These are phyloP conservation scores for Quadroppia sp. DNA, from an alignment of 2,888 invertebrate species.

Conservation along the genomic window DNA sequence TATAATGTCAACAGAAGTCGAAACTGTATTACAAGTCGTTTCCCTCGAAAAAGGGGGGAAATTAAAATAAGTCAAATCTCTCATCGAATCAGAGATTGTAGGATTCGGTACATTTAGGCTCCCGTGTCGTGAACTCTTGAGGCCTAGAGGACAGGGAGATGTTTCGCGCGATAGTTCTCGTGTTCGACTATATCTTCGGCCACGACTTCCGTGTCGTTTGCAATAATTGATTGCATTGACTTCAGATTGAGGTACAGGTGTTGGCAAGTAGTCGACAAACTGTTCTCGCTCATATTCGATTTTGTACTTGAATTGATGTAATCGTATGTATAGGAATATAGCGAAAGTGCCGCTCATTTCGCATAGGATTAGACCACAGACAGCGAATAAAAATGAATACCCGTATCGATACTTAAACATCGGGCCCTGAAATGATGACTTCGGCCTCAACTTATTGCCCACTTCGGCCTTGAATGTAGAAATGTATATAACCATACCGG, in stretches of 20 bases:
- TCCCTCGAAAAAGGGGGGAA: conserved; percentile 48
- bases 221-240: conserved; percentile 41
- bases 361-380: conserved; percentile 75
- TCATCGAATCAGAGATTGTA: conserved; percentile 49
- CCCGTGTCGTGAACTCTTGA: conserved; percentile 39
- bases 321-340: conserved; percentile 78
- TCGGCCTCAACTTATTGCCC: conserved; percentile 75
- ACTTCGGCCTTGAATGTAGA: conserved; percentile 86
- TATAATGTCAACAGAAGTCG: conserved; percentile 49
- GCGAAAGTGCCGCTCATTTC: conserved; percentile 81
- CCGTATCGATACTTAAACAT: conserved; percentile 61
- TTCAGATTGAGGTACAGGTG: conserved; percentile 15
- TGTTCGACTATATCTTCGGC: conserved; percentile 44
- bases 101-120: conserved; percentile 45
- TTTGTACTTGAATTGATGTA: conserved; percentile 56
- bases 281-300: conserved; percentile 45
- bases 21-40: conserved; percentile 49
- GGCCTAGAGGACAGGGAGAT: conserved; percentile 40
- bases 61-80: conserved; percentile 49
- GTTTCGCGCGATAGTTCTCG: conserved; percentile 43
- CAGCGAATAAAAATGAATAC: conserved; percentile 78
- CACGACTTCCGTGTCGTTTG: conserved; percentile 44
- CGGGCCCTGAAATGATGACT: conserved; percentile 64
- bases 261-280: conserved; percentile 37
- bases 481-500: conserved; percentile 87